Evolutionary conservation across 2,888 invertebrate genomes (phyloP).

Genomic region (Meghimatium bilineatum): DNA sequence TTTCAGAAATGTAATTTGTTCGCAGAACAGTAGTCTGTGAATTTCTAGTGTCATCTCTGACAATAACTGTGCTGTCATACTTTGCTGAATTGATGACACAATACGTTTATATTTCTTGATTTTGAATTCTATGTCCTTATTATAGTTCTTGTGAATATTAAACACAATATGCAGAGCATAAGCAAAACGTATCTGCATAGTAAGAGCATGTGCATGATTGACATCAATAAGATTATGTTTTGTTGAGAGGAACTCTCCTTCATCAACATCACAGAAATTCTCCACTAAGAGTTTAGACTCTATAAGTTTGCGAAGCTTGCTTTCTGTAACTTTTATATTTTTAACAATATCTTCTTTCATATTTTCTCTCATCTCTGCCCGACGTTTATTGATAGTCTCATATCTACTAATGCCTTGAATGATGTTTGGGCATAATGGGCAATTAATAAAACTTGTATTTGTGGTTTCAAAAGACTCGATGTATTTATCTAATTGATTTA

Average conservation of each 20-base stretch:
- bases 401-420: conserved; percentile 40
- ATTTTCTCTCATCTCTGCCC: conserved; percentile 34
- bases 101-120: conserved; percentile 32
- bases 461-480: conserved; percentile 30
- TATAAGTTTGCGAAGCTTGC: background rate
- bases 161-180: conserved; percentile 24
- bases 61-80: conserved; percentile 13
- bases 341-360: conserved; percentile 10
- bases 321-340: conserved; percentile 11
- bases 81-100: conserved; percentile 17
- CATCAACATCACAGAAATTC: conserved; percentile 38
- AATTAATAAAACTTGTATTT: conserved; percentile 30
- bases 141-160: conserved; percentile 33
- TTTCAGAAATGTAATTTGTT: conserved; percentile 24
- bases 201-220: conserved; percentile 31
- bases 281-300: conserved; percentile 8
- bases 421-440: conserved; percentile 24
- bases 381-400: conserved; percentile 20
- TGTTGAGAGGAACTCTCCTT: conserved; percentile 28
- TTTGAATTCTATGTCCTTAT: conserved; percentile 12
- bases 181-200: conserved; percentile 32
- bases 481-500: conserved; percentile 34
- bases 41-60: conserved; percentile 41
- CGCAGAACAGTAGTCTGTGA: conserved; percentile 36
- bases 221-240: conserved; percentile 31